Evolutionary conservation across 2,888 invertebrate genomes (phyloP).

Genomic region (Phragmatobia fuliginosa): DNA sequence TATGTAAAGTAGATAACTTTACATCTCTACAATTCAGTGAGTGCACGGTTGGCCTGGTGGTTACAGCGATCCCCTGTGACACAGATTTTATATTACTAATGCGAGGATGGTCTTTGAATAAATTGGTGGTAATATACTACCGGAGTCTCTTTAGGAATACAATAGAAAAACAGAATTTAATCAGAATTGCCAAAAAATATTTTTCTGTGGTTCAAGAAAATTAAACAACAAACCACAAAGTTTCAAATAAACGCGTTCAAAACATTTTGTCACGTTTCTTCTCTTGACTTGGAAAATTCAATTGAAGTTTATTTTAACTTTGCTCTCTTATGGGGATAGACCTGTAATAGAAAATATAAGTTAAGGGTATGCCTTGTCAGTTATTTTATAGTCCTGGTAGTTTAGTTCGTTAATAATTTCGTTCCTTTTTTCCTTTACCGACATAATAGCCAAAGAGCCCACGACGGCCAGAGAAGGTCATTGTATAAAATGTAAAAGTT

Average conservation of each 20-base stretch:
- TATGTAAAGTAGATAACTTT: too few species aligned
- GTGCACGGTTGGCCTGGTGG: too few species aligned
- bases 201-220: constrained; percentile 17
- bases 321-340: constrained; percentile 34
- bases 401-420: too few species aligned
- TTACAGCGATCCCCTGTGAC: too few species aligned
- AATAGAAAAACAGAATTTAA: neutral
- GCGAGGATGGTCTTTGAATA: too few species aligned
- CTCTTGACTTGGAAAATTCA: constrained; percentile 50
- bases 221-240: constrained; percentile 23
- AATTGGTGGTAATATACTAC: too few species aligned
- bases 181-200: neutral
- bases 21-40: neutral
- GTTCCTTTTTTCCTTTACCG: too few species aligned
- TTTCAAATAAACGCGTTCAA: constrained; percentile 35
- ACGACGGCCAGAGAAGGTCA: too few species aligned
- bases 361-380: constrained; percentile 6
- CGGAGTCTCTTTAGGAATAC: too few species aligned
- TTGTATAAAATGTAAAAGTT: too few species aligned
- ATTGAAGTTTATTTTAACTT: constrained; percentile 54
- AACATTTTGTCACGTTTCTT: constrained; percentile 43
- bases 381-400: neutral
- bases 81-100: too few species aligned
- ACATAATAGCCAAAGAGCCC: too few species aligned
- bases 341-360: constrained; percentile 18